Conservation (phyloP, 2,888 invertebrate species). For the Aphodius granarius region DNA sequence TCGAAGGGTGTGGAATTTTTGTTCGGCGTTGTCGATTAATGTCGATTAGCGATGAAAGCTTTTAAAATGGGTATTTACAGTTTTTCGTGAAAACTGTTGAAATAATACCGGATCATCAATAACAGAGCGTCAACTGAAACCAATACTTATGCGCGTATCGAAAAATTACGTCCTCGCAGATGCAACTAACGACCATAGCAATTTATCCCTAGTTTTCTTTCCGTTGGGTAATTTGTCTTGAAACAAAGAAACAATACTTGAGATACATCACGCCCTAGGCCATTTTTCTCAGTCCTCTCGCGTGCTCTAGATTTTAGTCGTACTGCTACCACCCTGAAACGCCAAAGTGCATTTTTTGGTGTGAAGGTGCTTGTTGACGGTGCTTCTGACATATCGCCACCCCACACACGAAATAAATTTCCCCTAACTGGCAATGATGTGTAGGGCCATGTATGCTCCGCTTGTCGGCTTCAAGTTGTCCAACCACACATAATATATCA, state of each 20-base stretch:
- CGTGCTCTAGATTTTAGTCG: neutral
- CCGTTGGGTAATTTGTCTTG: neutral
- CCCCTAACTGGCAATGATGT: constrained; percentile 25
- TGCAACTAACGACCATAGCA: neutral
- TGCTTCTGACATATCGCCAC: constrained; percentile 20
- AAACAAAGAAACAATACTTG: neutral
- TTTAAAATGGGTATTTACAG: too few relatives aligned
- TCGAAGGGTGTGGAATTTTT: neutral
- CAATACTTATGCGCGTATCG: too few relatives aligned
- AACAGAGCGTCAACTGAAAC: too few relatives aligned
- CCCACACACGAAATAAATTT: constrained; percentile 23
- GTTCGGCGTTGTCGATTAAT: too few relatives aligned
- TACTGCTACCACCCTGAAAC: neutral
- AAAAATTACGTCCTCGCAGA: too few relatives aligned
- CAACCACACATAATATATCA: constrained; percentile 34
- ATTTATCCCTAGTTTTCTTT: neutral
- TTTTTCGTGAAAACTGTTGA: too few relatives aligned
- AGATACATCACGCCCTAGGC: neutral
- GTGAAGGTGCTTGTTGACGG: neutral
- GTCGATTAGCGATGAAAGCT: too few relatives aligned
- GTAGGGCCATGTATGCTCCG: constrained; percentile 14
- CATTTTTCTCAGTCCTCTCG: neutral
- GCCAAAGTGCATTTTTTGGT: neutral
- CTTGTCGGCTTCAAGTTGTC: constrained; percentile 26
- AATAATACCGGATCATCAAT: too few relatives aligned